Base-by-base conservation (phyloP, 2,113 vertebrate genomes). In the Calidris pygmaea region DNA sequence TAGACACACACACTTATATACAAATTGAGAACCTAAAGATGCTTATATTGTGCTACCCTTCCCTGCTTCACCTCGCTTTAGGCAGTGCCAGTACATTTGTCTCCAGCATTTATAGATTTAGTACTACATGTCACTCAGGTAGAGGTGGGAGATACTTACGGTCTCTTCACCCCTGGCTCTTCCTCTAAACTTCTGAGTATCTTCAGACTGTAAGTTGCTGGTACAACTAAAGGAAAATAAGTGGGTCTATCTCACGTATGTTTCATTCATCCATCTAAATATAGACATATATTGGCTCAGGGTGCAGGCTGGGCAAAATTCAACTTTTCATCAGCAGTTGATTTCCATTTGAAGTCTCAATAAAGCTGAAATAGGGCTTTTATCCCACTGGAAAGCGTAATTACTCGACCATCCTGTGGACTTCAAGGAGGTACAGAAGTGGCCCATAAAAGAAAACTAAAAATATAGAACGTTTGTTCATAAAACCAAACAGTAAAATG, bases 311-410 rank as follows among this genome's bases (percentile, higher is more conserved):
- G 26, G 75, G 39, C 18, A 94, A 93, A 74, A 84, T 72, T 75
- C 60, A 86, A 24, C 35, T 77, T 63, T 53, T 85, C 35, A 90
- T 77, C 37, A 74, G 19, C 29, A 22, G 19, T 12, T 83, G 29
- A 88, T 89, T 93, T 94, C 35, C 85, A 45, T 84, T 67, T 96
- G 15, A 18, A 29, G 18, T 75, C 63, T 84, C 50, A 80, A 6
- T 76, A 80, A 91, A 59, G 21, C 43, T 66, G 52, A 86, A 84
- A 63, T 23, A 56, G 16, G 43, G 88, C 7, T 3, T 86, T 90
- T 84, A 56, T 59, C n/a, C n/a, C 43, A 45, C 8, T 35, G 39
- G 55, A 72, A 77, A 75, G 27, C 9, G 16, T 29, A 92, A 56
- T 77, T 84, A 59, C 8, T 47, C 20, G 55, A 41, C 29, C 19